A percentile compares a stretch with the other conserved stretches of the same genome.
phyloP scores from a whole-genome alignment of 2,888 invertebrate species.

The Conistra vaccinii region DNA sequence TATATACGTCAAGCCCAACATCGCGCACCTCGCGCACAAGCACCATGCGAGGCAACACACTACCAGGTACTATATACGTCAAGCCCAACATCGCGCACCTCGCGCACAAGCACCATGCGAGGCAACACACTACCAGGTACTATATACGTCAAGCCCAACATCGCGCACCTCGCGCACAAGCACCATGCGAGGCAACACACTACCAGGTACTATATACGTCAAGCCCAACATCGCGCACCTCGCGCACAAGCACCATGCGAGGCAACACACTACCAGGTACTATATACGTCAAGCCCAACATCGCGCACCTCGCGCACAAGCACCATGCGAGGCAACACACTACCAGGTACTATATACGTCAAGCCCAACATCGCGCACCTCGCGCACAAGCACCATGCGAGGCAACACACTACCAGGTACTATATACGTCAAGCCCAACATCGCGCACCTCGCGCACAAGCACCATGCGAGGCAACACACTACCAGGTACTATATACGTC shows the following conservation, averaged over 20 bases:
- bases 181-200: slow-evolving; percentile 74
- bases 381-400: slow-evolving; percentile 72
- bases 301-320: slow-evolving; percentile 76
- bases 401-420: slow-evolving; percentile 72
- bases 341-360: slow-evolving; percentile 47
- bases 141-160: slow-evolving; percentile 71
- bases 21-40: slow-evolving; percentile 76
- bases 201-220: slow-evolving; percentile 47
- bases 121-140: slow-evolving; percentile 72
- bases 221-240: slow-evolving; percentile 77
- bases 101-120: slow-evolving; percentile 72
- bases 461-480: slow-evolving; percentile 74
- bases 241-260: slow-evolving; percentile 72
- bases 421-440: slow-evolving; percentile 71
- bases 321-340: slow-evolving; percentile 74
- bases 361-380: slow-evolving; percentile 77
- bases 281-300: slow-evolving; percentile 71
- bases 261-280: slow-evolving; percentile 72
- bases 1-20: slow-evolving; percentile 71
- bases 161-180: slow-evolving; percentile 76
- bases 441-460: slow-evolving; percentile 76
- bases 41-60: slow-evolving; percentile 74
- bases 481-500: slow-evolving; percentile 47
- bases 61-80: slow-evolving; percentile 47
- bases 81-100: slow-evolving; percentile 77